A percentile compares a stretch with the other conserved stretches of the same genome.
These are phyloP conservation scores for Tetragonula clypearis DNA, from an alignment of 1,140 invertebrate genomes.

Conservation along the genomic window DNA sequence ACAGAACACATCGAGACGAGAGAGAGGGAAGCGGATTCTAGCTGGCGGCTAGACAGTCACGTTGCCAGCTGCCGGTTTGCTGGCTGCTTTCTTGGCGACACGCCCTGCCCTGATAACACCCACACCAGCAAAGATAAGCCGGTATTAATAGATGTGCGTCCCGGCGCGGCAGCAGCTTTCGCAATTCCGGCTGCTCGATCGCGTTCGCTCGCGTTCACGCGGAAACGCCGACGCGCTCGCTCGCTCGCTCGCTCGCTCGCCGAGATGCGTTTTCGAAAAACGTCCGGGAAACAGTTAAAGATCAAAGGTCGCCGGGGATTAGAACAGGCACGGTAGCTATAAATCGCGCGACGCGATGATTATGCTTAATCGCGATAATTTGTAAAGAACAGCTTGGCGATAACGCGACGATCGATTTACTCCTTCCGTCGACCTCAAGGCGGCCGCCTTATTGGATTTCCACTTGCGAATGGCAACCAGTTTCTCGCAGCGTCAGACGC, in stretches of 20 bases:
- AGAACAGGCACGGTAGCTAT: neutral
- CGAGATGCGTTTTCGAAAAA: constrained; percentile 17
- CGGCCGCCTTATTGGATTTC: neutral
- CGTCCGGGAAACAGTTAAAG: neutral
- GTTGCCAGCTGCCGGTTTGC: constrained; percentile 69
- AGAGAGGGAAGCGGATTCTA: constrained; percentile 66
- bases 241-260: neutral
- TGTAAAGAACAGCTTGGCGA: neutral
- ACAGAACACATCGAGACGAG: constrained; percentile 8
- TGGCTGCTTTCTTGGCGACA: constrained; percentile 75
- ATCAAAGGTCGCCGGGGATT: neutral
- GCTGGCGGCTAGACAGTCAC: constrained; percentile 72
- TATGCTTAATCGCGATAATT: constrained; percentile 42
- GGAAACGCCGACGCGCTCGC: constrained; percentile 13
- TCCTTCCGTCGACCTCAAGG: neutral
- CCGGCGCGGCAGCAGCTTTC: constrained; percentile 65
- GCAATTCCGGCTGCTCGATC: constrained; percentile 68
- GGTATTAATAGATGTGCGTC: constrained; percentile 79
- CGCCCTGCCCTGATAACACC: constrained; percentile 80
- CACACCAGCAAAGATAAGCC: constrained; percentile 77
- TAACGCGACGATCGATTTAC: neutral
- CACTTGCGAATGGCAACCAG: constrained; percentile 1
- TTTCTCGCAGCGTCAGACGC: constrained; percentile 9
- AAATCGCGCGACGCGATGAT: constrained; percentile 53
- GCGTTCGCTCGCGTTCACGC: constrained; percentile 22